These are phyloP conservation scores for Parapsyche elsis DNA, from an alignment of 1,140 invertebrate genomes.

Conservation along the genomic window DNA sequence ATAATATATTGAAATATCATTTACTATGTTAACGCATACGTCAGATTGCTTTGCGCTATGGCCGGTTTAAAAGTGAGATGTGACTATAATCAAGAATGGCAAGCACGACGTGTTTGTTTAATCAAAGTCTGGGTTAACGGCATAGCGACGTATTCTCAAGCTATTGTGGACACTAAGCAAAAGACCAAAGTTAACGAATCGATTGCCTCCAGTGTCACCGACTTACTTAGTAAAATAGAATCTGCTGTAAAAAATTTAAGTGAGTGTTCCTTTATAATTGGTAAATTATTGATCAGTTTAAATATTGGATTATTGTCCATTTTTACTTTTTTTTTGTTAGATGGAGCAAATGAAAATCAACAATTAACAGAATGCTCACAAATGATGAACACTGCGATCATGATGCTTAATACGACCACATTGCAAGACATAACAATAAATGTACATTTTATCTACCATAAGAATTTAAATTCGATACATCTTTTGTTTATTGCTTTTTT, in stretches of 20 bases:
- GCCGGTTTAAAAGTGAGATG: slow-evolving; percentile 42
- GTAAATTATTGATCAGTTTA: slow-evolving; percentile 20
- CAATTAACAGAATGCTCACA: slow-evolving; percentile 42
- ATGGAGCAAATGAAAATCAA: slow-evolving; percentile 32
- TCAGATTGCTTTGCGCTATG: slow-evolving; percentile 46
- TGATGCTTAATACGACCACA: slow-evolving; percentile 47
- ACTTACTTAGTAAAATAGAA: slow-evolving; percentile 47
- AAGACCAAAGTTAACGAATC: slow-evolving; percentile 31
- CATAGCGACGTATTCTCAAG: slow-evolving; percentile 21
- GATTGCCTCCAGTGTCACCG: slow-evolving; percentile 30
- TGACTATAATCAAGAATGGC: slow-evolving; percentile 29
- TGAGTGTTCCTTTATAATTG: slow-evolving; percentile 5
- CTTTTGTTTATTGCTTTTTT: too few relatives aligned
- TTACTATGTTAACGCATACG: neutral
- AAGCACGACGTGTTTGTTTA: slow-evolving; percentile 25
- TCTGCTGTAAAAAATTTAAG: slow-evolving; percentile 36
- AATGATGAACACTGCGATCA: slow-evolving; percentile 44
- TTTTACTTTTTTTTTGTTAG: slow-evolving; percentile 13
- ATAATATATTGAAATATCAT: too few relatives aligned
- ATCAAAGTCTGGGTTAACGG: slow-evolving; percentile 44
- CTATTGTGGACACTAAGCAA: slow-evolving; percentile 5
- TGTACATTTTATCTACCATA: slow-evolving; percentile 24
- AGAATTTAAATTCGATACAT: too few relatives aligned
- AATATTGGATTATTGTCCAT: neutral
- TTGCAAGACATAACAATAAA: slow-evolving; percentile 43